phyloP scores from a whole-genome alignment of 2,888 invertebrate genomes.

The Calephelis perditalis region DNA sequence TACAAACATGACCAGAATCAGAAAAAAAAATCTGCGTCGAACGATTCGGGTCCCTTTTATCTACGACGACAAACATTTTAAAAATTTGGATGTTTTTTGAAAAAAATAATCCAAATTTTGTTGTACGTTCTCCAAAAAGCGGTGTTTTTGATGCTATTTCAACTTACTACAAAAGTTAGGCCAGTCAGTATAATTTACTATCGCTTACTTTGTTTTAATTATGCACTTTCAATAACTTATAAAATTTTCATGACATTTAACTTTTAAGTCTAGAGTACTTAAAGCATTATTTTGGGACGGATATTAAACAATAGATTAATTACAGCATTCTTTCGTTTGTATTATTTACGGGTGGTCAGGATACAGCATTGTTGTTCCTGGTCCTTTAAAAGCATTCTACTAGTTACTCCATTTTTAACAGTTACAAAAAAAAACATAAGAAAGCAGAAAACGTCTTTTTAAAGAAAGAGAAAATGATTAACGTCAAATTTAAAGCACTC shows the following conservation, averaged over 20 bases:
- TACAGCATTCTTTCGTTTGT: conserved; percentile 9
- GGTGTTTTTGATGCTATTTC: background rate
- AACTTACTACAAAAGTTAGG: background rate
- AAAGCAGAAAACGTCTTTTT: too few relatives aligned
- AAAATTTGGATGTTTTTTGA: background rate
- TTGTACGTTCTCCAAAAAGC: background rate
- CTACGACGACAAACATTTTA: background rate
- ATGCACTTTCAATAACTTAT: background rate
- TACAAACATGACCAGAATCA: background rate
- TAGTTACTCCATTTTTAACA: too few relatives aligned
- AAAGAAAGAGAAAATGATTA: too few relatives aligned
- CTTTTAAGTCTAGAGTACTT: background rate
- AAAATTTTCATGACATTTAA: background rate
- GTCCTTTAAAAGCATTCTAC: too few relatives aligned
- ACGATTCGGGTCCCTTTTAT: background rate
- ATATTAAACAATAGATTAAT: background rate
- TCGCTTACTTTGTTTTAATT: background rate
- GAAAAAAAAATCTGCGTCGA: conserved; percentile 2
- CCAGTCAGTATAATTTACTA: background rate
- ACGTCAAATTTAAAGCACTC: too few relatives aligned
- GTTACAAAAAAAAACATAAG: too few relatives aligned
- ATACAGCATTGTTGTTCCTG: too few relatives aligned
- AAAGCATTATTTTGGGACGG: background rate
- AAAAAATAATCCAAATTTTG: background rate
- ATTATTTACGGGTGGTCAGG: too few relatives aligned